Conservation (phyloP, 2,113 vertebrate species). For the Hypomesus transpacificus region DNA sequence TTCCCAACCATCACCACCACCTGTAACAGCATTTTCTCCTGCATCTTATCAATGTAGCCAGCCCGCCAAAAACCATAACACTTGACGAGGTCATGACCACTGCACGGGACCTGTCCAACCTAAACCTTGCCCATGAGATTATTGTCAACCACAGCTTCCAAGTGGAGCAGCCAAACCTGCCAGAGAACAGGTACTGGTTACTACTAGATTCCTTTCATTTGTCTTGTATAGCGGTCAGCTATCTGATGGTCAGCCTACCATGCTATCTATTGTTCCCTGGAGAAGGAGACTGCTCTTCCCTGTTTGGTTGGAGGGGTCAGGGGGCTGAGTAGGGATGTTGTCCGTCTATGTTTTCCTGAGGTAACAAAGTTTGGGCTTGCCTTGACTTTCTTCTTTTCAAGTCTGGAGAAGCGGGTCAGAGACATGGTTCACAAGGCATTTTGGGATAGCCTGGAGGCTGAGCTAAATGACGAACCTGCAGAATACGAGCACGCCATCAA, state of each 20-base stretch:
- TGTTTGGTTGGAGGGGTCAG: no score
- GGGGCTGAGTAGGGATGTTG: no score
- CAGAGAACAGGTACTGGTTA: conserved; percentile 77
- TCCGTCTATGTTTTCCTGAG: no score
- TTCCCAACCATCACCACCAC: no score
- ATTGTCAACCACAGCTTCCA: conserved; percentile 81
- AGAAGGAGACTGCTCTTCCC: no score
- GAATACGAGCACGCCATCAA: conserved; percentile 85
- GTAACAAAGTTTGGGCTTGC: no score
- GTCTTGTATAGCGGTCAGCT: not conserved
- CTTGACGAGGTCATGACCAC: conserved; percentile 87
- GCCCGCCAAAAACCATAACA: conserved; percentile 80
- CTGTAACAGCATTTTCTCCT: not conserved
- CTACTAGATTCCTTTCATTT: not conserved
- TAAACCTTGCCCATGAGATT: conserved; percentile 90
- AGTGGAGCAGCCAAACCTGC: conserved; percentile 69
- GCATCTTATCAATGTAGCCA: conserved; percentile 70
- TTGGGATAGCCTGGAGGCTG: conserved; percentile 85
- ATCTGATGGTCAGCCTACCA: no score
- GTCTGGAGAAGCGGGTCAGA: conserved; percentile 80
- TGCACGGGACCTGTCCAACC: conserved; percentile 79
- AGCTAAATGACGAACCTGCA: conserved; percentile 86
- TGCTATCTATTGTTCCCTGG: no score
- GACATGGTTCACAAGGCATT: conserved; percentile 86
- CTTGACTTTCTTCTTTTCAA: conserved; percentile 46